Base-by-base conservation (phyloP, 1,140 invertebrate species). In the Drosophila miranda region DNA sequence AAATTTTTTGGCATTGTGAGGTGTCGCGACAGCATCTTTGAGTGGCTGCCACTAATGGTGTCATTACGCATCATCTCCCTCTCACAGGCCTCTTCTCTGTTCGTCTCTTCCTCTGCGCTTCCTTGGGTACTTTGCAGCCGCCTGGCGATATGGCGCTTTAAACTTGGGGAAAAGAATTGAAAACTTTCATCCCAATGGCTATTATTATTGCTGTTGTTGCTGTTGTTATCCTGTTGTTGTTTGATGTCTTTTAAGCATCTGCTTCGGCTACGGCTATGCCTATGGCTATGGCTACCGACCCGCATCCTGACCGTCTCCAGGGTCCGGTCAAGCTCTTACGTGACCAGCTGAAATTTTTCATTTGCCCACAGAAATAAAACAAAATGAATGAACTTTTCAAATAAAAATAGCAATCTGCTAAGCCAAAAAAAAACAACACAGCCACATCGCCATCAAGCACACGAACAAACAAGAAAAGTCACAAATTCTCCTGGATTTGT, bases 301-400 rank as follows among this genome's bases (percentile, higher is more conserved):
- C 48, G 34, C 64, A 70, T 42, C 58, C 57, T 41, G 38, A 45
- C 28, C 42, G 28, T 44, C 56, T 56, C 52, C 30, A 48, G 59
- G 63, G 50, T 26, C 43, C 49, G 41, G 48, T 58, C 61, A 45
- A 50, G 57, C 67, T 70, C 70, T 61, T 86, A 86, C 81, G 81
- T 86, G 81, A 86, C 81, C 82, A 64, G 63, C 77, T 80, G 45
- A 77, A 78, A 80, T 74, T 80, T 77, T 84, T 84, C 69, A 87
- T 87, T 78, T 81, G 54, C 26, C 64, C 64, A 67, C 54, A 66
- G 46, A 70, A 84, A 84, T 80, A 76, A 86, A 80, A 66, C 50
- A 79, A 77, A 86, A 86, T 86, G 82, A 81, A 81, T 86, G 72
- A 86, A 84, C 73, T 84, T 84, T 84, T 84, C 81, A 86, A 87